Evolutionary conservation across 1,140 invertebrate genomes (phyloP), one percentile per base, ranked within the genome.

Genomic region (Sitophilus oryzae): DNA sequence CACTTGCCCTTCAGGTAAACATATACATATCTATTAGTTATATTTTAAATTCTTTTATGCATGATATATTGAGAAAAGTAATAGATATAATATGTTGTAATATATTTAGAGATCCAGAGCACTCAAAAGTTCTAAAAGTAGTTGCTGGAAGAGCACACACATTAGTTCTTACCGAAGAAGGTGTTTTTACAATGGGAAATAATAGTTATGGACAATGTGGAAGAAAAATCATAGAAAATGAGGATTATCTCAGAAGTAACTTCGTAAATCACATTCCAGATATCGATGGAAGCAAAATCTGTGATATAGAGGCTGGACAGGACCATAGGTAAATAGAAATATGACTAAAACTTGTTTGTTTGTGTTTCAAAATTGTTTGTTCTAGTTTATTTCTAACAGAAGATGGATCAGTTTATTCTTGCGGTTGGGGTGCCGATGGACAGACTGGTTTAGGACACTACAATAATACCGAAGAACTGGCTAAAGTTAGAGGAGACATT

Each of bases 201-300:
- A 98, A 98, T 79, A 79, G 83, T 0, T 95, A 90, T 74, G 95
- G 95, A 9, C 95, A 98, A 71, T 98, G 95, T 74, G 93, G 92
- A 0, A 74, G 93, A 41, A 76, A 76, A 49, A 84, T 96, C 60
- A 83, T 95, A 60, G 67, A 80, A 16, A 76, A 86, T 64, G 92
- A 97, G 74, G 74, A 86, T 45, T 93, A 91, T 66, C 73, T 67
- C 35, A 77, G 77, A 2, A 86, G 79, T 57, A 76, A 76, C 63
- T 73, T 79, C 2, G 73, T 89, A 20, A 74, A 90, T 74, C 76
- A 82, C 56, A 83, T 93, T 48, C 62, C 70, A 25, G 63, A 76
- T 25, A 72, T 89, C n/a, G 81, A 83, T 59, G 79, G 78, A 1
- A 76, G 79, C 50, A 76, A 76, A 35, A 83, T 90, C 58, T 70